Conservation (phyloP, 2,888 invertebrate species). For the Metacarcinus magister region DNA sequence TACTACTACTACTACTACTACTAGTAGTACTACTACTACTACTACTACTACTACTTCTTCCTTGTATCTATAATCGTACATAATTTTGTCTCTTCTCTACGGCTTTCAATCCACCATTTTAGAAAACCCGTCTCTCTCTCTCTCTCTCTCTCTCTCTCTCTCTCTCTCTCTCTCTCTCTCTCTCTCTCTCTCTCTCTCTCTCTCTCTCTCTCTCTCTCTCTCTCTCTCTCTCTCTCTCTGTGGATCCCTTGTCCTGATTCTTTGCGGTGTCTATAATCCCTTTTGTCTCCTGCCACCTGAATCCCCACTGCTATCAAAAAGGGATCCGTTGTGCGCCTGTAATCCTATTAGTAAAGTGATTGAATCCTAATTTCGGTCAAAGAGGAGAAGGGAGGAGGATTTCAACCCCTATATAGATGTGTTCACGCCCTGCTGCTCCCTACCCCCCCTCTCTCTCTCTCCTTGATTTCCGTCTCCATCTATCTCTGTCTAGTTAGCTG, state of each 20-base stretch:
- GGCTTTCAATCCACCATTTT: not conserved
- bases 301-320: not conserved
- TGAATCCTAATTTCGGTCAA: not conserved
- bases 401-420: not conserved
- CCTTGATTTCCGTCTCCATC: not conserved
- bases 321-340: not conserved
- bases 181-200: not conserved
- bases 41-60: not conserved
- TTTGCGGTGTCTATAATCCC: conserved; percentile 14
- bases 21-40: not conserved
- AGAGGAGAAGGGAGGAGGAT: not conserved
- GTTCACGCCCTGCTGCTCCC: not conserved
- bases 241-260: not conserved
- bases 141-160: conserved; percentile 12
- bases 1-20: too few species aligned
- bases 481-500: not conserved
- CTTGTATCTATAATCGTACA: too few species aligned
- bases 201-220: not conserved
- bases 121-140: too few species aligned
- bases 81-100: too few species aligned
- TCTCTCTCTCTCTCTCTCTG: not conserved
- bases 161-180: conserved; percentile 35
- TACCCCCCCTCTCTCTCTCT: not conserved
- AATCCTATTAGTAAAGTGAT: conserved; percentile 36
- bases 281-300: conserved; percentile 26